These are phyloP conservation scores for Mugil cephalus DNA, from an alignment of 2,113 vertebrate species.

Conservation along the genomic window DNA sequence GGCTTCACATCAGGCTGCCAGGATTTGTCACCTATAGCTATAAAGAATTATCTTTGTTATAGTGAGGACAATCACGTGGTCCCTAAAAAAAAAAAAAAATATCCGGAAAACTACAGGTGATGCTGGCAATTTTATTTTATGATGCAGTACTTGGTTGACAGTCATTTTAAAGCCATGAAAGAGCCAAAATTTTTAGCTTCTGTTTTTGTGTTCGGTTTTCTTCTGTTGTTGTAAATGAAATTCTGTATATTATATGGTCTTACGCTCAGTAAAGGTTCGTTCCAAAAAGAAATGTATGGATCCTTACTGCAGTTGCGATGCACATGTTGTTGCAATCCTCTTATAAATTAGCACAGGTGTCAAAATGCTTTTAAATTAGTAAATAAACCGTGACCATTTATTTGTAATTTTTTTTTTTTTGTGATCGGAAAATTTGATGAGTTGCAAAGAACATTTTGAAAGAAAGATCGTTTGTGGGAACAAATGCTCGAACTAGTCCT, in stretches of 20 bases:
- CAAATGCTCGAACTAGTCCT: constrained; percentile 1
- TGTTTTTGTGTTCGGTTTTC: constrained; percentile 70
- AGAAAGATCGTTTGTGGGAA: not conserved
- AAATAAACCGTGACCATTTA: too few relatives aligned
- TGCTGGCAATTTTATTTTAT: constrained; percentile 26
- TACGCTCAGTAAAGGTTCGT: constrained; percentile 61
- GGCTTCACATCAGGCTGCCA: constrained; percentile 41
- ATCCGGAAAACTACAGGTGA: constrained; percentile 41
- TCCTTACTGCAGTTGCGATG: constrained; percentile 22
- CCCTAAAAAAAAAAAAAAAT: constrained; percentile 22
- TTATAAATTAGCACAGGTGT: too few relatives aligned
- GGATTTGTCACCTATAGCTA: constrained; percentile 25
- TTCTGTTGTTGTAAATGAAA: constrained; percentile 84
- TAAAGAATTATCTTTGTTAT: constrained; percentile 26
- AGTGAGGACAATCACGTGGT: constrained; percentile 73
- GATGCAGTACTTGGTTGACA: constrained; percentile 60
- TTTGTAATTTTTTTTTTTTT: too few relatives aligned
- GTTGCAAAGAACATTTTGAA: too few relatives aligned
- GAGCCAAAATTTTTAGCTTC: constrained; percentile 59
- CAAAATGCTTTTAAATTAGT: too few relatives aligned
- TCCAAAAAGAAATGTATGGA: constrained; percentile 42
- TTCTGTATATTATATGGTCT: constrained; percentile 83
- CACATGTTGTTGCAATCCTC: not conserved
- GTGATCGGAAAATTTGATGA: too few relatives aligned
- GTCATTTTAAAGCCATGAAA: constrained; percentile 69